Percentiles rank a stretch among this genome's conserved stretches.
These are phyloP conservation scores for Acleris emargana DNA, from an alignment of 2,888 invertebrate genomes.

Conservation along the genomic window DNA sequence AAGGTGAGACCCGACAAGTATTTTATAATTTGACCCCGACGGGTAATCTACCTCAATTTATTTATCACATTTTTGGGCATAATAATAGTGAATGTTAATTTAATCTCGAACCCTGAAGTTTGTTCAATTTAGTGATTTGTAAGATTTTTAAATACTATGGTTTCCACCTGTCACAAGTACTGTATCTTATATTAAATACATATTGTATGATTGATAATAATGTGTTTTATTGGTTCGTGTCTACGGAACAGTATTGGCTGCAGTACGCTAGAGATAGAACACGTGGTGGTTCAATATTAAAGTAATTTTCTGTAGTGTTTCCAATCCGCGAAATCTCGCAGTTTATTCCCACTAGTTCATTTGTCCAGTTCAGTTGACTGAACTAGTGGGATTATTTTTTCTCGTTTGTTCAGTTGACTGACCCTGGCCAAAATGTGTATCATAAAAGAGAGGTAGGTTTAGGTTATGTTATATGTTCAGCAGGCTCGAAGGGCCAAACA, in stretches of 20 bases:
- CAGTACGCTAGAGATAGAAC: too few relatives aligned
- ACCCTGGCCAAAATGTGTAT: too few relatives aligned
- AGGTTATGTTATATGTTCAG: too few relatives aligned
- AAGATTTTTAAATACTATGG: conserved; percentile 70
- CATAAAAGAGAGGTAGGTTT: too few relatives aligned
- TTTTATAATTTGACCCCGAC: conserved; percentile 74
- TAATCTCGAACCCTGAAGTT: conserved; percentile 68
- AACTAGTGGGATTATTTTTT: too few relatives aligned
- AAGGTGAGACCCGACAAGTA: conserved; percentile 70
- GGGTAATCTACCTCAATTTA: conserved; percentile 84
- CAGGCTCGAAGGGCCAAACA: too few relatives aligned
- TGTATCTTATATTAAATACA: conserved; percentile 84
- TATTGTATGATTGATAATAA: conserved; percentile 81
- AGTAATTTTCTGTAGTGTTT: too few relatives aligned
- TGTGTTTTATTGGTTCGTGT: conserved; percentile 63
- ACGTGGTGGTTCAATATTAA: too few relatives aligned
- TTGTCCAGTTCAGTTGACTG: too few relatives aligned
- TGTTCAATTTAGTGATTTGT: conserved; percentile 76
- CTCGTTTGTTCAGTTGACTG: too few relatives aligned
- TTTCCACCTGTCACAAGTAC: conserved; percentile 83
- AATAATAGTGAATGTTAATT: conserved; percentile 77
- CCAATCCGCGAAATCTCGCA: too few relatives aligned
- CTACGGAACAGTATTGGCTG: neutral
- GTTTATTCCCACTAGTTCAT: too few relatives aligned
- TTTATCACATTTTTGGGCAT: conserved; percentile 83